Percentiles rank a stretch among this genome's conserved stretches.
These are phyloP conservation scores for Salvelinus alpinus DNA, from an alignment of 2,113 vertebrate species.

Conservation along the genomic window DNA sequence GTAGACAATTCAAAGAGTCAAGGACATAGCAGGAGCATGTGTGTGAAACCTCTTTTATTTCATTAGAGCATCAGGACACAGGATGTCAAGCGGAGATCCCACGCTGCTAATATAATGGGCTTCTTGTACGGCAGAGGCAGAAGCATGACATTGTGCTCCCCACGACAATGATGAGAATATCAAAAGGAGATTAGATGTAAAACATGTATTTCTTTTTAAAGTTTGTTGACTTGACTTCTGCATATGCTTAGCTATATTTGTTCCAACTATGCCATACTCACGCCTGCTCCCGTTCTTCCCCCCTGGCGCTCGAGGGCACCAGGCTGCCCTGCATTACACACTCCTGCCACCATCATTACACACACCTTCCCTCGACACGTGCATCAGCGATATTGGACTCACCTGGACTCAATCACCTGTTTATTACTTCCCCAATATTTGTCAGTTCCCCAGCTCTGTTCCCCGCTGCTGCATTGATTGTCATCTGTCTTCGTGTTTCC, in stretches of 20 bases:
- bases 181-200: too few relatives aligned
- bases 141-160: constrained; percentile 49
- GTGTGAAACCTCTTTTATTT: constrained; percentile 67
- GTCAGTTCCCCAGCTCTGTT: too few relatives aligned
- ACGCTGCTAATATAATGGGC: constrained; percentile 72
- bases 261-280: constrained; percentile 16
- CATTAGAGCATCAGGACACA: constrained; percentile 66
- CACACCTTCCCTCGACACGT: too few relatives aligned
- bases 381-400: too few relatives aligned
- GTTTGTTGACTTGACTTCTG: constrained; percentile 34
- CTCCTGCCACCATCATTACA: too few relatives aligned
- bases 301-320: too few relatives aligned
- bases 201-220: neutral
- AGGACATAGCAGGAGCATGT: constrained; percentile 64
- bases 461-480: too few relatives aligned
- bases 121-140: constrained; percentile 56
- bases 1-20: constrained; percentile 62
- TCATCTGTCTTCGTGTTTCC: too few relatives aligned
- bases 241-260: constrained; percentile 27
- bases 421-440: too few relatives aligned
- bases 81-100: constrained; percentile 66
- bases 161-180: constrained; percentile 1
- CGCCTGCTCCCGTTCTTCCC: too few relatives aligned
- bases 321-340: too few relatives aligned
- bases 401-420: too few relatives aligned